Percentiles rank a stretch among this genome's conserved stretches.
Conservation (phyloP, 2,888 invertebrate species). For the Tenthredo scrophulariae region DNA sequence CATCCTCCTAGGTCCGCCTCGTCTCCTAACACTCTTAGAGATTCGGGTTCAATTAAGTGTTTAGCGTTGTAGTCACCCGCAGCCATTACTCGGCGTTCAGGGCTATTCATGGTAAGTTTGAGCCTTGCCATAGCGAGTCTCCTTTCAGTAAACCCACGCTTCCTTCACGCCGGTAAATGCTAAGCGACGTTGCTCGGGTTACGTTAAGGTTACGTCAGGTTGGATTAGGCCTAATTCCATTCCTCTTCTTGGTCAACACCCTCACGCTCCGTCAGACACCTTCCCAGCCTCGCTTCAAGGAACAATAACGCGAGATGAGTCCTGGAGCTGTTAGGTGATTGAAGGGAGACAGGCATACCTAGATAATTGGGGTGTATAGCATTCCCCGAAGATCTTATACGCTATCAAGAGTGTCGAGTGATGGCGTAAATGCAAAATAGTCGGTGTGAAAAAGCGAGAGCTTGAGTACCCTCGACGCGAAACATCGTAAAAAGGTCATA, state of each 20-base stretch:
- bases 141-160: slow-evolving; percentile 19
- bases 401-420: neutral
- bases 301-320: slow-evolving; percentile 38
- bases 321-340: slow-evolving; percentile 14
- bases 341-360: neutral
- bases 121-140: slow-evolving; percentile 38
- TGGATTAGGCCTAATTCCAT: slow-evolving; percentile 42
- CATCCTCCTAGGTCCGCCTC: slow-evolving; percentile 7
- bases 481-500: slow-evolving; percentile 47
- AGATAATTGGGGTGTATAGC: neutral
- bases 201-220: slow-evolving; percentile 29
- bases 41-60: slow-evolving; percentile 54
- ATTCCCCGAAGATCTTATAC: slow-evolving; percentile 13
- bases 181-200: slow-evolving; percentile 36
- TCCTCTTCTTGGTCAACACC: slow-evolving; percentile 45
- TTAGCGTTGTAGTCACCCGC: slow-evolving; percentile 53
- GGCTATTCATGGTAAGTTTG: slow-evolving; percentile 50
- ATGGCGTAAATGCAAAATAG: slow-evolving; percentile 19
- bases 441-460: slow-evolving; percentile 9
- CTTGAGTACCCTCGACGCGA: neutral
- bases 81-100: slow-evolving; percentile 48
- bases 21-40: slow-evolving; percentile 38
- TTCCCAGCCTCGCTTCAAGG: neutral
- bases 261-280: slow-evolving; percentile 20
- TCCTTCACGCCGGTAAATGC: slow-evolving; percentile 29